Evolutionary conservation across 1,140 invertebrate genomes (phyloP), one percentile per base, ranked within the genome.

Genomic region (Scaptomyza pallida): DNA sequence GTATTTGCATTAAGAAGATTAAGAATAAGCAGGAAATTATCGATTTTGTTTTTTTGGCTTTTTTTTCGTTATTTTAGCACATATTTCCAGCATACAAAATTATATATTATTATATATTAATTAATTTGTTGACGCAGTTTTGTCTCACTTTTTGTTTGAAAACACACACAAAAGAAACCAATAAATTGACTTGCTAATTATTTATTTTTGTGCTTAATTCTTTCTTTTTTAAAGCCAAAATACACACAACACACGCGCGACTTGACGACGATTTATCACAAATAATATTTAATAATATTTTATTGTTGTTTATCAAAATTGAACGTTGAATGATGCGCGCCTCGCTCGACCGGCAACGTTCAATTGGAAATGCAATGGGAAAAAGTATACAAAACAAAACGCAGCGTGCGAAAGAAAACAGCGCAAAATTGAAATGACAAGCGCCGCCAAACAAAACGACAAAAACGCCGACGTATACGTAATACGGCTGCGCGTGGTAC

Each of bases 341-440:
- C 56, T 74, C 40, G 40, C 30, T 68, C 61, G 61, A 44, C 56
- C 54, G 78, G 56, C 43, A 37, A 41, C 52, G 75, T 78, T 50
- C 64, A 78, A 88, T 82, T 82, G 75, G 75, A 88, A 82, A 78
- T 88, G 82, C 82, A 88, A 82, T 81, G 88, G 83, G 3, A 26
- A 26, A 72, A 81, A 88, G 75, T 75, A 86, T 8, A 75, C 65
- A 72, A 82, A 56, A 86, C 59, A 60, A 64, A 77, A 56, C 74
- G 64, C 60, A 76, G 59, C 78, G 74, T 64, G 62, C 65, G 73
- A 81, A 81, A 82, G 75, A 81, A 85, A 71, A 86, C 63, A 44
- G 60, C 72, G 52, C n/a, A 73, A 74, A 70, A 74, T 57, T 76
- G 30, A 71, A 82, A 64, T 64, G 64, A 70, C 72, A 45, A n/a